Evolutionary conservation across 2,888 invertebrate genomes (phyloP).

Genomic region (Blomia tropicalis): DNA sequence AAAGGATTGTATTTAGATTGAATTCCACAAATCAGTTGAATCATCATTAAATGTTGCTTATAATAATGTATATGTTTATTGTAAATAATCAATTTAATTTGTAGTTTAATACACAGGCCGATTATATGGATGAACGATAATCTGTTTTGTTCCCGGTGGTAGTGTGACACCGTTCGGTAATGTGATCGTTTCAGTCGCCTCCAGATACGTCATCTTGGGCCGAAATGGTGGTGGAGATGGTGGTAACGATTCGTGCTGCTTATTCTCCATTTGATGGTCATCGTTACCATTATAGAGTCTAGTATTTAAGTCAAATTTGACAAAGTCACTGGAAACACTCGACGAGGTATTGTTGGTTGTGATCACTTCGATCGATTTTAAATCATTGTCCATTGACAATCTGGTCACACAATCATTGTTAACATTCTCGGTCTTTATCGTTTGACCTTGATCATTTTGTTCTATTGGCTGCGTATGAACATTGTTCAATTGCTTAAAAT

Average conservation of each 20-base stretch:
- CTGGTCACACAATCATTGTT: too few relatives aligned
- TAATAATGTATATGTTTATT: neutral
- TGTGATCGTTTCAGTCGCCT: constrained; percentile 12
- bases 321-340: constrained; percentile 1
- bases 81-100: neutral
- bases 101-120: neutral
- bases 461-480: neutral
- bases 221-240: constrained; percentile 20
- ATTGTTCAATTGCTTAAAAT: neutral
- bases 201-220: constrained; percentile 22
- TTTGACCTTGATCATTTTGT: neutral
- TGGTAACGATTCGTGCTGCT: constrained; percentile 17
- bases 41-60: neutral
- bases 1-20: constrained; percentile 4
- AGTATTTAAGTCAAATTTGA: neutral
- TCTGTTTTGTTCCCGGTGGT: constrained; percentile 24
- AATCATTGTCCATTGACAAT: too few relatives aligned
- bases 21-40: too few relatives aligned
- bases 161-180: constrained; percentile 25
- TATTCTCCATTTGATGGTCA: neutral
- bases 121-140: constrained; percentile 24
- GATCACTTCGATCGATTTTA: neutral
- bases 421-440: neutral
- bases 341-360: constrained; percentile 7
- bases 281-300: neutral